Conservation (phyloP, 2,888 invertebrate species). For the Plebejus anna region DNA sequence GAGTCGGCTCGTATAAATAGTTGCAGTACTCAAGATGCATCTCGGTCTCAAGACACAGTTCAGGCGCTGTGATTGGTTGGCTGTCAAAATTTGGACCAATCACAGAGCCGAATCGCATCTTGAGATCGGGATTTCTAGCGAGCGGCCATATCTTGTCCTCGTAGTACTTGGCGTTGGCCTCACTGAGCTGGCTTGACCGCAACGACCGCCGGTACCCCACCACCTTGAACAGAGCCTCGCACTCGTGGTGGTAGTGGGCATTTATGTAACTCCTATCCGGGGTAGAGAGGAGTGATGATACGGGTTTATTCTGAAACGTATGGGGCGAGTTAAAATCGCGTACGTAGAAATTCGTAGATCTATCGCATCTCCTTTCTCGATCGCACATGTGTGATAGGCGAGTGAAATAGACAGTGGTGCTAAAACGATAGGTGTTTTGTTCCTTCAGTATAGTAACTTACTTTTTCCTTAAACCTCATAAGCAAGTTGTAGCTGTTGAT, state of each 20-base stretch:
- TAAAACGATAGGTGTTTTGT: too few species aligned
- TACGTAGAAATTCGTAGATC: background rate
- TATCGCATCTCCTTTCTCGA: too few species aligned
- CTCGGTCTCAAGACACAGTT: too few species aligned
- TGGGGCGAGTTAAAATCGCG: background rate
- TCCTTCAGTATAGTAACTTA: constrained; percentile 36
- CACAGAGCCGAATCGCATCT: too few species aligned
- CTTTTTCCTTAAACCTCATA: constrained; percentile 50
- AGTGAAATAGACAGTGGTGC: too few species aligned
- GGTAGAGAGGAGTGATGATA: constrained; percentile 39
- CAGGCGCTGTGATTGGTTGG: too few species aligned
- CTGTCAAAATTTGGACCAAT: too few species aligned
- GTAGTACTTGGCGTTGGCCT: constrained; percentile 48
- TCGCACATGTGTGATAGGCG: too few species aligned
- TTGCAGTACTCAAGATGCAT: too few species aligned
- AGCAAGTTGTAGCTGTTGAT: constrained; percentile 55
- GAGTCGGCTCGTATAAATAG: too few species aligned
- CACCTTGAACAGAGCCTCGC: constrained; percentile 42
- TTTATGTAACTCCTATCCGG: constrained; percentile 60
- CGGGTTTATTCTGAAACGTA: constrained; percentile 37
- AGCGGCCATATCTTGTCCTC: constrained; percentile 56
- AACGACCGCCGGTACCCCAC: background rate
- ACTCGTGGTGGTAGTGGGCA: constrained; percentile 53
- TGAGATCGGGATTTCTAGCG: constrained; percentile 37
- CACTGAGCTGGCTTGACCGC: constrained; percentile 35